Conservation (phyloP, 2,113 vertebrate species). For the Rattus rattus region DNA sequence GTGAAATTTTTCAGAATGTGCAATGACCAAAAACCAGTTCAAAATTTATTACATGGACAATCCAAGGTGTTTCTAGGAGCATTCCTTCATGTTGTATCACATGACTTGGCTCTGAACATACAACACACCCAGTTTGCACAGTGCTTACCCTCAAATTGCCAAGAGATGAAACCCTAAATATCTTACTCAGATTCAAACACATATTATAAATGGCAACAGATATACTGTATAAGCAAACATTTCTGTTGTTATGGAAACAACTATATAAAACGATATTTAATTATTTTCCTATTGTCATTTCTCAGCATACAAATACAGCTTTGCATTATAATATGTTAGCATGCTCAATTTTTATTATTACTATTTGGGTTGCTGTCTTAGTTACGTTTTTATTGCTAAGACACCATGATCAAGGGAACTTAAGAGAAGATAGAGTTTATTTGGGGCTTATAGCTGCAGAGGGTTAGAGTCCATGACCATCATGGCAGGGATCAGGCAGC, state of each 20-base stretch:
- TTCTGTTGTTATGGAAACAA: not conserved
- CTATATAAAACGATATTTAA: not conserved
- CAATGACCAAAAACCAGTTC: not conserved
- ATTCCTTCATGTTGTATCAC: too few relatives aligned
- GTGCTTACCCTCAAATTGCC: not conserved
- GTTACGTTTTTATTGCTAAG: not conserved
- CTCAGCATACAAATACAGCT: not conserved
- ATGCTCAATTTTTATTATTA: not conserved
- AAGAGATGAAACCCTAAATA: not conserved
- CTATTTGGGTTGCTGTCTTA: not conserved
- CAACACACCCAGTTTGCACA: not conserved
- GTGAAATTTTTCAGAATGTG: not conserved
- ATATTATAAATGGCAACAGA: not conserved
- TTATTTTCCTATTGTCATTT: not conserved
- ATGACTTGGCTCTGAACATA: not conserved
- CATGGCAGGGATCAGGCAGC: not conserved
- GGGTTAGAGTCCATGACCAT: not conserved
- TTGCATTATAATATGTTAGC: not conserved
- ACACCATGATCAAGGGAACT: not conserved
- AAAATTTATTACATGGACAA: not conserved
- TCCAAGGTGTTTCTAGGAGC: not conserved
- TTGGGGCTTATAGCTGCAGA: not conserved
- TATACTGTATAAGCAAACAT: not conserved
- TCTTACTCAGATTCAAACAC: not conserved
- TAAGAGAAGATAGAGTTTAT: not conserved